Base-by-base conservation (phyloP, 2,888 invertebrate genomes). In the Mactromeris polynyma region DNA sequence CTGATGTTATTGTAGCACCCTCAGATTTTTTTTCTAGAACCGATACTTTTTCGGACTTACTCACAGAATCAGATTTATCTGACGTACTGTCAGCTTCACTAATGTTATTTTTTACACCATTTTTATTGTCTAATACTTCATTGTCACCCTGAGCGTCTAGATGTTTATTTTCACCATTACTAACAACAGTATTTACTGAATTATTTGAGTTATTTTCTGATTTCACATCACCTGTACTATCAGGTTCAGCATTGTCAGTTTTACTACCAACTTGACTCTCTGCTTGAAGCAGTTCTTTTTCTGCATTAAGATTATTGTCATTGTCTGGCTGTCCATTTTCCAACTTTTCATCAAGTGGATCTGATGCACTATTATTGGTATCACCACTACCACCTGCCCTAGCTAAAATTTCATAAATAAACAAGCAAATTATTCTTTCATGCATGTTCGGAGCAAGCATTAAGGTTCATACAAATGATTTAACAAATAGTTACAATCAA, bases 271-370 rank as follows among this genome's bases (percentile, higher is more conserved):
- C 26, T 33, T 77, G 33, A 26, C 51, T 83, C 46, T 90, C 90
- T 21, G 91, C 90, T 38, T 91, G 91, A 17, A 87, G 85, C 40
- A 91, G 73, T 86, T 97, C 97, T 77, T 96, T 95, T 87, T 96
- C 96, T 42, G 92, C 94, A 85, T 96, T 95, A n/a, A 95, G 89
- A 91, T 96, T 95, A 90, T 96, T 95, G 86, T 95, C 96, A 93
- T 95, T 95, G 84, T 95, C 96, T 38, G 95, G 92, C 38, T 91
- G 89, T 21, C 89, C 94, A 84, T 94, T 95, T 36, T 93, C 93
- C 21, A 95, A 85, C 51, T 93, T 93, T 51, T 89, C 91, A 7
- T 91, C 90, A 58, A 93, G 46, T 21, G 89, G 81, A 51, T 91
- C 90, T 51, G 58, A 36, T n/a, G 81, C 83, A 88, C 85, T 89